These are phyloP conservation scores for Zaprionus tsacasi DNA, from an alignment of 1,140 invertebrate genomes.

Conservation along the genomic window DNA sequence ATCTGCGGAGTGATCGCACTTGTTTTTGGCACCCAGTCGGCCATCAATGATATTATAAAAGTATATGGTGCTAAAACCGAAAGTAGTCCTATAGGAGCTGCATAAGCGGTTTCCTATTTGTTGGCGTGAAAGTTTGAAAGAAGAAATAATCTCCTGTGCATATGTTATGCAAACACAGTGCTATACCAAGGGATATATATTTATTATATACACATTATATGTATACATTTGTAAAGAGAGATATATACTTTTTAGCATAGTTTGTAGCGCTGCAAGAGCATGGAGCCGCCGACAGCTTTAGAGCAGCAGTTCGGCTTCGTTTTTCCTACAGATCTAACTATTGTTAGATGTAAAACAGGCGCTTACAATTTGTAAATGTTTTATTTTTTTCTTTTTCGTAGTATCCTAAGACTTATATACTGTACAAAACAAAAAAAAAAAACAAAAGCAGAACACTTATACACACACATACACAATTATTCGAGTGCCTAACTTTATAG, in stretches of 20 bases:
- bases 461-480: slow-evolving; percentile 19
- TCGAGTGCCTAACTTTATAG: slow-evolving; percentile 67
- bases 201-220: slow-evolving; percentile 65
- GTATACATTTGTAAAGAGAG: slow-evolving; percentile 45
- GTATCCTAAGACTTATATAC: slow-evolving; percentile 20
- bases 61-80: slow-evolving; percentile 68
- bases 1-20: slow-evolving; percentile 91
- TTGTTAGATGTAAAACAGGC: slow-evolving; percentile 78
- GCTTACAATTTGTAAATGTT: slow-evolving; percentile 63
- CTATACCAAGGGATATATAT: slow-evolving; percentile 71
- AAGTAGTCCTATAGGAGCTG: slow-evolving; percentile 16
- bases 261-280: slow-evolving; percentile 39
- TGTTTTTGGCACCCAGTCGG: slow-evolving; percentile 91
- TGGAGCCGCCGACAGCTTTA: slow-evolving; percentile 1
- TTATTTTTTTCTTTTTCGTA: slow-evolving; percentile 32
- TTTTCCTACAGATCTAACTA: slow-evolving; percentile 72
- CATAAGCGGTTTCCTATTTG: not conserved
- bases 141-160: slow-evolving; percentile 38
- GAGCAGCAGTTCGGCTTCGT: slow-evolving; percentile 15
- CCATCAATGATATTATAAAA: slow-evolving; percentile 88
- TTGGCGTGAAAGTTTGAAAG: not conserved
- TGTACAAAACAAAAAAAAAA: slow-evolving; percentile 1
- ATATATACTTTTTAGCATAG: slow-evolving; percentile 48
- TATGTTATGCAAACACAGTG: slow-evolving; percentile 35
- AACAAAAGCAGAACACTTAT: not conserved